Conservation (phyloP, 2,113 vertebrate species). For the Prochilodus magdalenae region DNA sequence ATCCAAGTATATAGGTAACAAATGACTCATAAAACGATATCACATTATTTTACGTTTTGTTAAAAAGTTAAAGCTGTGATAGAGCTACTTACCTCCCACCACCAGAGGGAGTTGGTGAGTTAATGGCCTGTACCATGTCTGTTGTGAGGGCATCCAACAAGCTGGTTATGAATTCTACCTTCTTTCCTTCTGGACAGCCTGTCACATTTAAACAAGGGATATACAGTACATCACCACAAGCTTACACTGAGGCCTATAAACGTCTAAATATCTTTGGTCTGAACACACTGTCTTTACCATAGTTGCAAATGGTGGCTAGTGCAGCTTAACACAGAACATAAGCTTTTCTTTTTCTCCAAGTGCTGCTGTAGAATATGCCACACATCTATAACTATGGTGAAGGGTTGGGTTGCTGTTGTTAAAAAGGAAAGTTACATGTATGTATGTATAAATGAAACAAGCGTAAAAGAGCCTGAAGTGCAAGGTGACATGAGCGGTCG, state of each 20-base stretch:
- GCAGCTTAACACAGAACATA: not conserved
- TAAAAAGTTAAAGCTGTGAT: not conserved
- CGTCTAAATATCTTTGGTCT: constrained; percentile 15
- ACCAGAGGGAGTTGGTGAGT: constrained; percentile 92
- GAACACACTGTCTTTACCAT: not conserved
- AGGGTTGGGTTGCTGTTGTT: too few relatives aligned
- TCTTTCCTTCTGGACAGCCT: constrained; percentile 98
- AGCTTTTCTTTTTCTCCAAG: not conserved
- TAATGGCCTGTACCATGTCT: constrained; percentile 99
- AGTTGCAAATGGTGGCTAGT: not conserved
- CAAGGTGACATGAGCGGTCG: constrained; percentile 61
- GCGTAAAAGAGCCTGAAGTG: constrained; percentile 55
- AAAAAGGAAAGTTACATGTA: too few relatives aligned
- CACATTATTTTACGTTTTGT: not conserved
- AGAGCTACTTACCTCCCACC: constrained; percentile 91
- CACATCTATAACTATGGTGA: not conserved
- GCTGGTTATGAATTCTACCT: constrained; percentile 97
- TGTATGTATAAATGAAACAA: constrained; percentile 50
- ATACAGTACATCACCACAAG: constrained; percentile 7
- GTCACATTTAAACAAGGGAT: constrained; percentile 53
- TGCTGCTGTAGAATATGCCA: not conserved
- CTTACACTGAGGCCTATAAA: not conserved
- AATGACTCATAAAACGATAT: not conserved
- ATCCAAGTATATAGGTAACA: not conserved
- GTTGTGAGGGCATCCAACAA: constrained; percentile 96